Evolutionary conservation across 2,888 invertebrate genomes (phyloP), one percentile per base, ranked within the genome.

Genomic region (Pherbina coryleti): DNA sequence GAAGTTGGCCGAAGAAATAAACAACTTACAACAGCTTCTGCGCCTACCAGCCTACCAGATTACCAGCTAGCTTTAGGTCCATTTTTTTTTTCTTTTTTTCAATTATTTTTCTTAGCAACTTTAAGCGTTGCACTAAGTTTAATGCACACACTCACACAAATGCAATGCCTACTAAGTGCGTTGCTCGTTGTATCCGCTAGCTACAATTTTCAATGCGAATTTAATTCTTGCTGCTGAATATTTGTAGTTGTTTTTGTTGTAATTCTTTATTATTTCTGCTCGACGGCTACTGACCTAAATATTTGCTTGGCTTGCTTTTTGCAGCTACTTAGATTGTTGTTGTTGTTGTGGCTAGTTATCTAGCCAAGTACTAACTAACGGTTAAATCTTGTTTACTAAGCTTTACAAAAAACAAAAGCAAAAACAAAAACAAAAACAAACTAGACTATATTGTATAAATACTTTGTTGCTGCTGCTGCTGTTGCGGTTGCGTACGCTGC

Each of bases 261-360:
- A 4, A 19, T 66, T 66, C 34, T 37, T 66, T 66, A 37, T n/a
- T 17, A n/a, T 51, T 69, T 51, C 14, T 51, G 28, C 49, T 22
- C 69, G 22, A 17, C 72, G 81, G 82, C 82, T 81, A 84, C 83
- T 86, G 86, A 85, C 86, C 86, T 83, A 86, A 85, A 86, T 86
- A 85, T 82, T 85, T 84, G 80, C 75, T 76, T 77, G 25, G 69
- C 25, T 44, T 44, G 44, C 44, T 44, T 44, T 44, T 44, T 67
- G 67, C 19, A 44, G 67, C 44, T 49, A 17, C 1, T n/a, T 17
- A 49, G 19, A 5, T 22, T 37, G 9, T 37, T n/a, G 37, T 44
- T 67, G 7, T 44, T 67, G 4, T 67, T 67, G 19, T n/a, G 44
- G 44, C 44, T 44, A 44, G 11, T 8, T 28, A 34, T 64, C 34